Evolutionary conservation across 2,113 vertebrate genomes (phyloP), one percentile per base, ranked within the genome.

Genomic region (Telmatochromis brichardi): DNA sequence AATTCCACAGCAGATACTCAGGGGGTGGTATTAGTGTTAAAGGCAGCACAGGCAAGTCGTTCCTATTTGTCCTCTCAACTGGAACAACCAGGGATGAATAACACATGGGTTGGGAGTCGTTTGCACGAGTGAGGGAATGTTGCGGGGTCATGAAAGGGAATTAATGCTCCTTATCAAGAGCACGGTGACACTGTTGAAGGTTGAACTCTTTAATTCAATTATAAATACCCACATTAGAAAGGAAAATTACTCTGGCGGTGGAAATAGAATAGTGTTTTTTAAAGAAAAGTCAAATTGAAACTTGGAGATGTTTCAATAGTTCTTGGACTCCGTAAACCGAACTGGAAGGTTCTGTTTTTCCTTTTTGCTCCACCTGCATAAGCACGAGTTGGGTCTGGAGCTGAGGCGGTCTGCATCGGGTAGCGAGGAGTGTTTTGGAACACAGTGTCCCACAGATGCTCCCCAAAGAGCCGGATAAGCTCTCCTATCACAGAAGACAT

Each of bases 81-180:
- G 54, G 71, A 92, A 88, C 87, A 88, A 33, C 82, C 8, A 23
- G 55, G 87, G 84, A 78, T 60, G 19, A 90, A 93, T 91, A 92
- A 83, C 89, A 87, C 76, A 84, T 55, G 9, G 23, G 78, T 60
- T 33, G 47, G 51, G 78, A 63, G 58, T 33, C 5, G 31, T 83
- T 81, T 51, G 19, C 13, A 15, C 21, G 21, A 58, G 81, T 17
- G 35, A 51, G 14, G 68, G 71, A 17, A 28, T 73, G n/a, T 42
- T 57, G 15, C 13, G 28, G 47, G 86, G 80, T 85, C 60, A 76
- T 58, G 73, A 23, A 58, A 81, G 80, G 65, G 90, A 86, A 81
- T 85, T 92, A 91, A 93, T 90, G 86, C 87, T 81, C 71, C 91
- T 95, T 92, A 94, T 95, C 92, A 90, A 85, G 86, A 95, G 93